Base-by-base conservation (phyloP, 2,113 vertebrate genomes). In the Myrmecobius fasciatus region DNA sequence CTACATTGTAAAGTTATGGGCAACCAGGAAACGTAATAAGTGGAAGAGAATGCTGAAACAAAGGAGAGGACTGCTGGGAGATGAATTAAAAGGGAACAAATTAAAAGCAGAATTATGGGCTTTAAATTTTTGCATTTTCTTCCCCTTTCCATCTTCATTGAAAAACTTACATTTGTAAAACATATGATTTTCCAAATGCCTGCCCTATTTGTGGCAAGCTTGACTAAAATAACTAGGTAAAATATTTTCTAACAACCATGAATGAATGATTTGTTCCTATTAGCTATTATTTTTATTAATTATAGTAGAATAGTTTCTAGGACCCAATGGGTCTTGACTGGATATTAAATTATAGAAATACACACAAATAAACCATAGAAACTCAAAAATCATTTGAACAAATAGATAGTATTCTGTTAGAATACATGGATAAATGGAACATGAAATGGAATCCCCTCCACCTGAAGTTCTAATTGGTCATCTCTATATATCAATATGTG, bases 341-440 rank as follows among this genome's bases (percentile, higher is more conserved):
- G 17, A n/a, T 75, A 7, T 17, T 83, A 5, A 22, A 93, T 83
- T 20, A 52, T 54, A 89, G 53, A 95, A 51, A 89, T 53, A 11
- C n/a, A 90, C 10, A 36, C 0, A 24, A 95, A 92, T 93, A 95
- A 67, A 52, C 88, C 88, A 26, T 25, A 8, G n/a, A 91, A 92
- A 94, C 93, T 88, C 52, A 67, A 36, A 36, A 36, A 67, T 1
- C 12, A n/a, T 47, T 3, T 51, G 25, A 91, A n/a, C 60, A 92
- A 90, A 91, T 52, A 46, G 88, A 95, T 93, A 94, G 43, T 92
- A 53, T 92, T 22, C 94, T 92, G 52, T 75, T 95, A 53, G 75
- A 75, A 96, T 95, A 97, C 95, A 96, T 98, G 97, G 96, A 89
- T 91, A 94, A 95, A 95, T 36, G 93, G 95, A 53, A 54, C 94